Percentiles rank a stretch among this genome's conserved stretches.
These are phyloP conservation scores for Pontoporia blainvillei DNA, from an alignment of 2,113 vertebrate genomes.

Conservation along the genomic window DNA sequence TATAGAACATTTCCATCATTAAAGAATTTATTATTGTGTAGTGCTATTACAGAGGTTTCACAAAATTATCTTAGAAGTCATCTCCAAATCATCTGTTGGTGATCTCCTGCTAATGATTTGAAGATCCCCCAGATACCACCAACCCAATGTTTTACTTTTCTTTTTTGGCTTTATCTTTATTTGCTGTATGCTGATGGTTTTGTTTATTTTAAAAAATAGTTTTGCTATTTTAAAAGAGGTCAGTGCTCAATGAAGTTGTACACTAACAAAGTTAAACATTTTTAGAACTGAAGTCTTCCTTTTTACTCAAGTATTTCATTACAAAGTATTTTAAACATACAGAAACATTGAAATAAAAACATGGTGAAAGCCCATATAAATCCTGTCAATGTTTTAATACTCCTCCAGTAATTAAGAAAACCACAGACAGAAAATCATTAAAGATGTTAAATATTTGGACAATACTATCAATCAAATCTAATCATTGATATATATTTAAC, in stretches of 20 bases:
- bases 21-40: neutral
- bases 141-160: neutral
- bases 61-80: neutral
- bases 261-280: neutral
- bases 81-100: neutral
- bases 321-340: neutral
- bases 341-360: neutral
- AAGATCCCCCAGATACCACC: neutral
- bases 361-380: neutral
- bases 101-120: neutral
- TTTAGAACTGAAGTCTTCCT: neutral
- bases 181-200: neutral
- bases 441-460: neutral
- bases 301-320: neutral
- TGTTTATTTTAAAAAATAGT: neutral
- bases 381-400: neutral
- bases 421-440: neutral
- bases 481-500: neutral
- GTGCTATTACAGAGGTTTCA: neutral
- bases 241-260: neutral
- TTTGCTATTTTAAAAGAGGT: neutral
- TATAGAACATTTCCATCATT: neutral
- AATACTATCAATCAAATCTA: neutral
- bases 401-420: neutral
- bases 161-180: neutral